Evolutionary conservation across 2,797 vertebrate genomes (phyloP).

Genomic region (Sphenodon punctatus): DNA sequence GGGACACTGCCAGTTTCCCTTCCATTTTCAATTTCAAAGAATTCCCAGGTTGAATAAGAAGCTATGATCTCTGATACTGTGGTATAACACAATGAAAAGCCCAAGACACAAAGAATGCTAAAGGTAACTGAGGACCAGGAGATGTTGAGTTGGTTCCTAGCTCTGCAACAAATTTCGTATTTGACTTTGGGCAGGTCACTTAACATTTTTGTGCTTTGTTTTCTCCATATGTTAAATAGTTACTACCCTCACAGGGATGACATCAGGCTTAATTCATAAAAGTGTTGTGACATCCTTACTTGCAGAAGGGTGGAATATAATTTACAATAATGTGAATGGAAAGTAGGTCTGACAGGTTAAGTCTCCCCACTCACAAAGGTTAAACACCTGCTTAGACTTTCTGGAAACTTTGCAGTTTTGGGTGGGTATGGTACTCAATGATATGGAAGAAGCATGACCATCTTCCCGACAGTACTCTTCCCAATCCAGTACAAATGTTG

Average conservation of each 20-base stretch:
- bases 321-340: too few species aligned
- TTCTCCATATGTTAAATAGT: not conserved
- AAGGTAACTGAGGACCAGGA: not conserved
- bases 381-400: not conserved
- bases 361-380: not conserved
- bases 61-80: accelerated
- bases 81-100: too few species aligned
- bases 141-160: accelerated
- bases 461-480: too few species aligned
- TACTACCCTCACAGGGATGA: accelerated
- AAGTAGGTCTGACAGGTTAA: accelerated
- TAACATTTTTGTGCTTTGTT: too few species aligned
- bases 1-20: not conserved
- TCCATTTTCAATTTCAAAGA: accelerated
- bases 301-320: too few species aligned
- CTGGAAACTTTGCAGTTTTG: not conserved
- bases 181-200: accelerated
- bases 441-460: too few species aligned
- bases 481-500: too few species aligned
- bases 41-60: too few species aligned
- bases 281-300: not conserved
- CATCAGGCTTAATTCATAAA: not conserved
- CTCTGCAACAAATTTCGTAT: not conserved
- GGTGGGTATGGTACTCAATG: too few species aligned
- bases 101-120: too few species aligned